Evolutionary conservation across 2,888 invertebrate genomes (phyloP).

Genomic region (Parasteatoda lunata): DNA sequence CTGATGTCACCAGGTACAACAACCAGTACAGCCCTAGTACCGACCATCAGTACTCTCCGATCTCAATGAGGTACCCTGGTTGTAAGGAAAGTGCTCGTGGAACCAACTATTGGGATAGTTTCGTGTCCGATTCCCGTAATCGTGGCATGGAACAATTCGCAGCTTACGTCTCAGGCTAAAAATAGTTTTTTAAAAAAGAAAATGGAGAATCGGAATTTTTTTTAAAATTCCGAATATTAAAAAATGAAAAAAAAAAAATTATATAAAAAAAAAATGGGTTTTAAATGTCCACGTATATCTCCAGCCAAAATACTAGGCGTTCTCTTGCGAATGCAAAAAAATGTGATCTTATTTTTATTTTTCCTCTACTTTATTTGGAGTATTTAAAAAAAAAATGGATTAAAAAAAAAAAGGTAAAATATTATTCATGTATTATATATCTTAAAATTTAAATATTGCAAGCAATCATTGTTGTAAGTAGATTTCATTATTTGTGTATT

Average conservation of each 20-base stretch:
- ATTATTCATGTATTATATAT: constrained; percentile 60
- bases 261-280: constrained; percentile 38
- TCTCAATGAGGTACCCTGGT: constrained; percentile 56
- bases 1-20: constrained; percentile 48
- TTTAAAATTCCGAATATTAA: constrained; percentile 9
- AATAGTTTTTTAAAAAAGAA: not conserved
- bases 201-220: constrained; percentile 17
- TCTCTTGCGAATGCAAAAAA: constrained; percentile 34
- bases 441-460: constrained; percentile 50
- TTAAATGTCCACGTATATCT: constrained; percentile 47
- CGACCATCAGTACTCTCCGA: constrained; percentile 26
- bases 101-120: constrained; percentile 53
- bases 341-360: constrained; percentile 64
- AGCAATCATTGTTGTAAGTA: constrained; percentile 67
- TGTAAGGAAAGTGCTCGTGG: constrained; percentile 60
- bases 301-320: constrained; percentile 64
- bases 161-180: constrained; percentile 66
- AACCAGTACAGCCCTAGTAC: constrained; percentile 18
- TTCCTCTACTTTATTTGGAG: constrained; percentile 53
- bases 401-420: constrained; percentile 41
- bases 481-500: constrained; percentile 59
- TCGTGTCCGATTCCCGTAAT: constrained; percentile 49
- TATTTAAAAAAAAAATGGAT: constrained; percentile 60
- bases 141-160: constrained; percentile 63
- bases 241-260: constrained; percentile 4